Evolutionary conservation across 2,888 invertebrate genomes (phyloP), one percentile per base, ranked within the genome.

Genomic region (Ellobium chinense): DNA sequence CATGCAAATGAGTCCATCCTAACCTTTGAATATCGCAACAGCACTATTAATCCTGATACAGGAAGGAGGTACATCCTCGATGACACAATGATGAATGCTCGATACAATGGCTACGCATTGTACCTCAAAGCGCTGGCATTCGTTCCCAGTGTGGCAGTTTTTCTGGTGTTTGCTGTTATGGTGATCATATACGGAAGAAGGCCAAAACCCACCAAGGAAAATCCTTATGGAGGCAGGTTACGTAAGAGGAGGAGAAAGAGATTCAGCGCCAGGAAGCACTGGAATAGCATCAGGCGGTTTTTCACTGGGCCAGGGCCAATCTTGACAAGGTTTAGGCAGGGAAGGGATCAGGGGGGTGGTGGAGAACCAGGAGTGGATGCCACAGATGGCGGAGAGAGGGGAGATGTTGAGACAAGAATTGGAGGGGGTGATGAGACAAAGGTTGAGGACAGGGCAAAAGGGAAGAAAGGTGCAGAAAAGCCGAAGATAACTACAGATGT

Each of bases 81-180:
- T 12, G 94, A 94, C 86, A 92, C 92, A 85, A 88, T 91, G 66
- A 94, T 94, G 93, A 93, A 94, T 87, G 93, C 94, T 0, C 90
- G 93, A 37, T 94, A 91, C 87, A 88, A 93, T 86, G 92, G 90
- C 31, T 93, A 92, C 84, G 88, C 92, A 1, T 80, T 93, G 62
- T 88, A 87, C 2, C 89, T 92, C n/a, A 94, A 94, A 84, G 91
- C 91, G 60, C 90, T 93, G 21, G 94, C 94, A 4, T 94, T 94
- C 85, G 91, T 94, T 78, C 94, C 94, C 2, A 85, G 89, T 60
- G 46, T 92, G 4, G 70, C 76, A 0, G 88, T 87, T 9, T 91
- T 91, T 78, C 77, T 91, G n/a, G 78, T 86, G 31, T 90, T 92
- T 78, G 90, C 89, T 5, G 78, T 90, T 1, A 81, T 91, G 29